Conservation (phyloP, 2,797 vertebrate species). For the Zalophus californianus region DNA sequence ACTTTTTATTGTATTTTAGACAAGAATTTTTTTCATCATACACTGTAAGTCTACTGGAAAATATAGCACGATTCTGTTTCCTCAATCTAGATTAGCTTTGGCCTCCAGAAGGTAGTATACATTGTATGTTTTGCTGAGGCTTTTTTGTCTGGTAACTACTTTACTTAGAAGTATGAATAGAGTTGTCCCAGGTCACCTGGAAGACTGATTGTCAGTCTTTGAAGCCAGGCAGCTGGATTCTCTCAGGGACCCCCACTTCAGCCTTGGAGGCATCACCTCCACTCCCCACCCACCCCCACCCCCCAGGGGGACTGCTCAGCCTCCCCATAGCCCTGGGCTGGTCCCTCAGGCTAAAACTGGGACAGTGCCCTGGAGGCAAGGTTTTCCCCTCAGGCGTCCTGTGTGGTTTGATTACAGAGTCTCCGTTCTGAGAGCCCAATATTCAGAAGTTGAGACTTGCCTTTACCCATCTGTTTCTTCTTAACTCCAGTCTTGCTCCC, state of each 20-base stretch:
- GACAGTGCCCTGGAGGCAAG: background rate
- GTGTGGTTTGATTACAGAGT: background rate
- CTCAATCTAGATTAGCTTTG: conserved; percentile 36
- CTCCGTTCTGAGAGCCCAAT: background rate
- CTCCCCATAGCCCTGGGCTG: background rate
- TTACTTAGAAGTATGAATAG: background rate
- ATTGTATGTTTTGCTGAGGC: background rate
- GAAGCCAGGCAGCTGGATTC: background rate
- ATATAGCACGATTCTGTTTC: background rate
- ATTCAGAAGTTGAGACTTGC: background rate
- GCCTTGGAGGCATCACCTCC: background rate
- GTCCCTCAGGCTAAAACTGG: background rate
- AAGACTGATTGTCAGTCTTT: background rate
- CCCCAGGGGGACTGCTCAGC: background rate
- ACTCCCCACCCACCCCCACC: background rate
- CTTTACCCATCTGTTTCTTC: background rate
- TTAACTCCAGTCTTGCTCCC: background rate
- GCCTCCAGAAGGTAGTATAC: conserved; percentile 33
- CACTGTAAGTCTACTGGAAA: background rate
- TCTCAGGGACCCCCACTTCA: no score
- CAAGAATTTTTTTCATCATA: background rate
- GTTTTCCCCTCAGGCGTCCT: background rate
- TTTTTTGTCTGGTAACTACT: background rate
- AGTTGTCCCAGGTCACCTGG: background rate
- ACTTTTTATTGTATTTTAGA: conserved; percentile 52